Conservation (phyloP, 1,140 invertebrate species). For the Bombus fervidus region DNA sequence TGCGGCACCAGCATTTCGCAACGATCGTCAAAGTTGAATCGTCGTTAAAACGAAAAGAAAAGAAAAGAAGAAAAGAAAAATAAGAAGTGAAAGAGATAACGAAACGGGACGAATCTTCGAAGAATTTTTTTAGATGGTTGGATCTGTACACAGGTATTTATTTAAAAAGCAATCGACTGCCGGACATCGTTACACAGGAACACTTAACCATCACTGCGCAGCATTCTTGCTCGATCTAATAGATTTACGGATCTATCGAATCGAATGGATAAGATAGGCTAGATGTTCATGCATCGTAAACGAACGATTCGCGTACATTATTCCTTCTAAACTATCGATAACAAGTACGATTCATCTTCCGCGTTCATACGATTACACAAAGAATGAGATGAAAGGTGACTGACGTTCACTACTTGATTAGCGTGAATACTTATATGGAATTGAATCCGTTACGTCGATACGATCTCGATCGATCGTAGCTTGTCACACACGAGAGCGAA, state of each 20-base stretch:
- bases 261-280: conserved; percentile 56
- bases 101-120: conserved; percentile 26
- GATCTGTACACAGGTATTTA: conserved; percentile 73
- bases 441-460: not conserved
- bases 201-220: conserved; percentile 73
- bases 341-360: conserved; percentile 36
- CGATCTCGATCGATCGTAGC: not conserved
- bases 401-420: conserved; percentile 35
- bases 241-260: conserved; percentile 57
- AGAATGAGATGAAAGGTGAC: conserved; percentile 30
- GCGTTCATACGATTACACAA: conserved; percentile 28
- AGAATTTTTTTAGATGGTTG: conserved; percentile 36
- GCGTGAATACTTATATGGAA: conserved; percentile 8
- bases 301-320: conserved; percentile 44
- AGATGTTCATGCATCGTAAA: conserved; percentile 59
- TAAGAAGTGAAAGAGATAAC: not conserved
- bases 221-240: conserved; percentile 51
- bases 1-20: not conserved
- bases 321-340: conserved; percentile 42
- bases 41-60: not conserved
- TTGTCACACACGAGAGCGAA: not conserved
- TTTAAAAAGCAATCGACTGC: conserved; percentile 72
- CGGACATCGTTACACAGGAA: conserved; percentile 78
- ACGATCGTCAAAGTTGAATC: not conserved
- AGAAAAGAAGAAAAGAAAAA: conserved; percentile 3